Conservation (phyloP, 1,140 invertebrate genomes). For the Apis florea region DNA sequence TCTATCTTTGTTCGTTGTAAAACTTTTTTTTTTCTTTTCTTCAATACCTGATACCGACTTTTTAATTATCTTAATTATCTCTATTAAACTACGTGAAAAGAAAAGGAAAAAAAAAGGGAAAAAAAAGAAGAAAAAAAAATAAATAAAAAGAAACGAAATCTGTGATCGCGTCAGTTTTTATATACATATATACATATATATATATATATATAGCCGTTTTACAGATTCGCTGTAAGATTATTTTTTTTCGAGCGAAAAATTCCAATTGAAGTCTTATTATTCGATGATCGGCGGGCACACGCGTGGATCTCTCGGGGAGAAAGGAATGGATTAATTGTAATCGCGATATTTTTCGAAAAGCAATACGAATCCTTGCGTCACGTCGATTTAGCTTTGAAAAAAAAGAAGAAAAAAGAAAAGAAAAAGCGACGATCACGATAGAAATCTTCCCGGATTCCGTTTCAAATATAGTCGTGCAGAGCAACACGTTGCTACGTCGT, state of each 20-base stretch:
- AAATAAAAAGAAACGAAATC: not conserved
- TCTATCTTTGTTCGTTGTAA: not conserved
- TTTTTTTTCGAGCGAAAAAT: not conserved
- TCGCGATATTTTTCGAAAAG: not conserved
- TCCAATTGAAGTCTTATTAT: not conserved
- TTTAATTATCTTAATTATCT: not conserved
- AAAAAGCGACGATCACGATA: too few relatives aligned
- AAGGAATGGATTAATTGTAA: not conserved
- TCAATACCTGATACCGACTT: too few relatives aligned
- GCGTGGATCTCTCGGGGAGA: not conserved
- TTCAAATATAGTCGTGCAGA: not conserved
- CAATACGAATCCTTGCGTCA: not conserved
- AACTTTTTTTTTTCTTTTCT: not conserved
- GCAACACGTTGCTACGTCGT: constrained; percentile 9
- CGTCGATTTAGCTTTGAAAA: not conserved
- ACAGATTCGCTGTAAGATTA: not conserved
- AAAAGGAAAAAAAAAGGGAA: not conserved
- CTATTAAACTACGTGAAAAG: constrained; percentile 1
- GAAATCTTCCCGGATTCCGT: not conserved
- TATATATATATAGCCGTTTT: not conserved
- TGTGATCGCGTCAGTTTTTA: constrained; percentile 21
- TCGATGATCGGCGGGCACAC: not conserved
- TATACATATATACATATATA: not conserved
- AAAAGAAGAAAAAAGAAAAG: too few relatives aligned
- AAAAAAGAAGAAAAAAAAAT: not conserved